A percentile compares a stretch with the other conserved stretches of the same genome.
Conservation (phyloP, 1,140 invertebrate species). For the Harlomillsia oculata region DNA sequence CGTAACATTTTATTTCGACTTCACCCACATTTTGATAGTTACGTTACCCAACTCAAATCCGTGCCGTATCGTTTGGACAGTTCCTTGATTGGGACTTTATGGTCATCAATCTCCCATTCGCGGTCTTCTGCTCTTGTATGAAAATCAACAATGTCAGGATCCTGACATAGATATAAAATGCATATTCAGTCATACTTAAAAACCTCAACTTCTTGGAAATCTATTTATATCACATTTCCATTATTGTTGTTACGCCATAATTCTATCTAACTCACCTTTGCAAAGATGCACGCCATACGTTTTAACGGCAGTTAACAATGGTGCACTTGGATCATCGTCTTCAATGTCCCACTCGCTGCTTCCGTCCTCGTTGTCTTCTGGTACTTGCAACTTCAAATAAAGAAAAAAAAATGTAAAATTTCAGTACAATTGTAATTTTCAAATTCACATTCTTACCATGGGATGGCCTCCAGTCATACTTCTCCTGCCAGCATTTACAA, state of each 20-base stretch:
- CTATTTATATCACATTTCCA: not conserved
- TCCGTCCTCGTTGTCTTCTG: not conserved
- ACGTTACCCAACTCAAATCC: conserved; percentile 1
- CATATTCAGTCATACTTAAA: not conserved
- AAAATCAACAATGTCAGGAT: conserved; percentile 3
- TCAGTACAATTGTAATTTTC: no score
- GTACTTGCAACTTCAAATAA: not conserved
- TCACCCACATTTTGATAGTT: not conserved
- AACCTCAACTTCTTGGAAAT: not conserved
- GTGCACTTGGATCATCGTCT: conserved; percentile 5
- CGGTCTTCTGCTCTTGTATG: conserved; percentile 49
- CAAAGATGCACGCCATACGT: not conserved
- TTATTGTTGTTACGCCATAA: no score
- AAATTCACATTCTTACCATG: no score
- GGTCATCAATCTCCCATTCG: conserved; percentile 95
- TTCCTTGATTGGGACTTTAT: conserved; percentile 92
- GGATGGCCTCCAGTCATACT: no score
- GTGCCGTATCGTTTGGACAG: conserved; percentile 63
- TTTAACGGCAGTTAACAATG: not conserved
- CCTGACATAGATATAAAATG: not conserved
- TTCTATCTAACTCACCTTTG: not conserved
- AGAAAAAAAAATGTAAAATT: not conserved
- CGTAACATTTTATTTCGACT: conserved; percentile 2
- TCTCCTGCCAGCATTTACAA: no score
- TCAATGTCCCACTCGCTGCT: not conserved